Conservation (phyloP, 2,113 vertebrate species). For the Lamprotornis superbus region DNA sequence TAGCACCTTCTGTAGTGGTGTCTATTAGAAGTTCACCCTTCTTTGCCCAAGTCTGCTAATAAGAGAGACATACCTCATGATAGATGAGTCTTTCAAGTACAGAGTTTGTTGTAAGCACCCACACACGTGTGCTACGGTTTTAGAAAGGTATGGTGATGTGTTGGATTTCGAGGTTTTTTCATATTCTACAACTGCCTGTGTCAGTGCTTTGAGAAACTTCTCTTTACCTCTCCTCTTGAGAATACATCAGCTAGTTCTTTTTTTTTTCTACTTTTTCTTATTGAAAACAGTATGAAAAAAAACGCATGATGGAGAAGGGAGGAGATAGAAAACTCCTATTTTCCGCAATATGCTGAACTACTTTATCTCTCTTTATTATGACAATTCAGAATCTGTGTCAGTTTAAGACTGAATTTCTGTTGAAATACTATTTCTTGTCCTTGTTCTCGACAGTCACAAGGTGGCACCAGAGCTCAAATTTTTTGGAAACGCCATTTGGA, state of each 20-base stretch:
- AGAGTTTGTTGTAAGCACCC: background rate
- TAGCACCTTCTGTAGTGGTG: background rate
- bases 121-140: fast-evolving
- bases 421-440: background rate
- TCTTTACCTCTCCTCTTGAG: background rate
- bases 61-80: fast-evolving
- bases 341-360: background rate
- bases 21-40: background rate
- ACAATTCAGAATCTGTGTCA: background rate
- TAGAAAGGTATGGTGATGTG: too few species aligned
- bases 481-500: fast-evolving
- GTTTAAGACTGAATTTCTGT: background rate
- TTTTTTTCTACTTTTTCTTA: background rate
- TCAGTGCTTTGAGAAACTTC: background rate
- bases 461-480: background rate
- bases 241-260: too few species aligned
- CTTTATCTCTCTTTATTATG: background rate
- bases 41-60: background rate
- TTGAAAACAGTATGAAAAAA: background rate
- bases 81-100: background rate
- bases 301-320: fast-evolving
- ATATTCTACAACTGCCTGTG: background rate
- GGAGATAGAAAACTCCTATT: fast-evolving
- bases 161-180: fast-evolving
- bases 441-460: background rate